Evolutionary conservation across 2,113 vertebrate species (phyloP).

Genomic region (Hiodon tergisus): DNA sequence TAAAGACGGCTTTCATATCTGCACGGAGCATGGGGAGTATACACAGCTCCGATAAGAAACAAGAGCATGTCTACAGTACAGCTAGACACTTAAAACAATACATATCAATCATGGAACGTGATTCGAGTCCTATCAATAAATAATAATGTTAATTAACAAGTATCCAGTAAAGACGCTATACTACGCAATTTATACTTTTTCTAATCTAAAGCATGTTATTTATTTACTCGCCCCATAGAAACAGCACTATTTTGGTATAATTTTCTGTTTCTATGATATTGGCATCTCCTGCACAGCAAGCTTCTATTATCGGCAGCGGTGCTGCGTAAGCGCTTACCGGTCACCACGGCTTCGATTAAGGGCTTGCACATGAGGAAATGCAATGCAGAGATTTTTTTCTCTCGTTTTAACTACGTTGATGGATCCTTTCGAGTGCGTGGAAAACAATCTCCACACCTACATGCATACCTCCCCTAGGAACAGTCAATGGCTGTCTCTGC

Average conservation of each 20-base stretch:
- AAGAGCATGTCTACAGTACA: neutral
- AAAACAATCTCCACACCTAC: neutral
- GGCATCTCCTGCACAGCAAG: neutral
- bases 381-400: neutral
- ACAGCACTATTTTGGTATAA: neutral
- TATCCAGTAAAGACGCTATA: neutral
- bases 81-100: neutral
- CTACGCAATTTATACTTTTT: too few relatives aligned
- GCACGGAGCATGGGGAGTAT: neutral
- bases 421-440: neutral
- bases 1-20: neutral
- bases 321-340: neutral
- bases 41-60: neutral
- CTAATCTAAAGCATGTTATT: too few relatives aligned
- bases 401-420: neutral
- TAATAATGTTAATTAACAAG: neutral
- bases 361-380: neutral
- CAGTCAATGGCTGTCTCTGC: too few relatives aligned
- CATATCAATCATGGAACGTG: neutral
- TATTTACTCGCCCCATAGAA: neutral
- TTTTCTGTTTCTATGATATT: neutral
- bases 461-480: neutral
- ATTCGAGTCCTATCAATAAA: neutral
- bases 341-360: neutral
- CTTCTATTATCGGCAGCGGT: neutral